Base-by-base conservation (phyloP, 2,888 invertebrate genomes). In the Hofmannophila pseudospretella region DNA sequence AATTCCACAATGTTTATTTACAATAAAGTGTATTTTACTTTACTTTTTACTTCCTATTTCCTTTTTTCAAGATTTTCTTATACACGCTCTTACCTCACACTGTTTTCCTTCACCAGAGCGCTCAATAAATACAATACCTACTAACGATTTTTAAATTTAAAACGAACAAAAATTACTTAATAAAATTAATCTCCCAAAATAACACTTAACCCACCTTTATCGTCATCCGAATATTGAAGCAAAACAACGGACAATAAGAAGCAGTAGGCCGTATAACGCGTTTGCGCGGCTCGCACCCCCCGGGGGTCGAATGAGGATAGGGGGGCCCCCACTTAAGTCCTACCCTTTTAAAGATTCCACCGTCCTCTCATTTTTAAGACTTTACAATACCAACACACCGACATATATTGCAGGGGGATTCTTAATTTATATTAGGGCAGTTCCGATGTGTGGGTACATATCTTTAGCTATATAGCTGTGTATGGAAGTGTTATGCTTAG, bases 351-450 rank as follows among this genome's bases (percentile, higher is more conserved):
- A 85, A 85, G 85, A 85, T 85, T 84, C 78, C 78, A 56, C 69
- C 77, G 82, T 80, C 80, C 79, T 81, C 77, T 81, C 79, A 84
- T 86, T 85, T 86, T 86, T 86, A 85, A 86, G 86, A 84, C 81
- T 84, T 82, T 80, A 81, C 82, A 84, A 82, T 84, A 80, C 82
- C 64, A 73, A 77, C 78, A 80, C 76, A 81, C 65, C 74, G 69
- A 69, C 66, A 67, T 68, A 64, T 60, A 66, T 68, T 57, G 52
- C 56, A 52, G 62, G 68, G 70, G 69, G 67, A 59, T 65, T 54
- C 70, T 73, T 79, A 78, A 81, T 80, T 79, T 76, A 69, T 74
- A 72, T 74, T 68, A 67, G 54, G 51, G 44, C 41, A 3, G 16
- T 28, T 12, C 45, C 41, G 56, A 49, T 50, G 54, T 60, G 63